Conservation (phyloP, 2,113 vertebrate species). For the Notiomystis cincta region DNA sequence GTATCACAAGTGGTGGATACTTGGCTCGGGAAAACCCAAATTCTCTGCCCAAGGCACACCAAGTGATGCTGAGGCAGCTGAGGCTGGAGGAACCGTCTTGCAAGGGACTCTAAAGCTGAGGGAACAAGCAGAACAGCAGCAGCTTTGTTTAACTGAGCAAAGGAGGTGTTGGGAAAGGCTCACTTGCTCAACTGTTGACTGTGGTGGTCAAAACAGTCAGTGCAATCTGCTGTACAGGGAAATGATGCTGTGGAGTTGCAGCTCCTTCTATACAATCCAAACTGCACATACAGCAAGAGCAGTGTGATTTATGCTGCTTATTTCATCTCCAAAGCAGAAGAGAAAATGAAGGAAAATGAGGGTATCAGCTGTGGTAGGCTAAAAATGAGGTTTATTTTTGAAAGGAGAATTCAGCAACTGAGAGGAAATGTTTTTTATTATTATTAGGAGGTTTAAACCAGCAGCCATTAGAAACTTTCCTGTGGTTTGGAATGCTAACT, state of each 20-base stretch:
- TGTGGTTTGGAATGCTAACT: neutral
- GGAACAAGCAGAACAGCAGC: neutral
- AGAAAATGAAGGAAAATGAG: neutral
- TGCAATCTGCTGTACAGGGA: neutral
- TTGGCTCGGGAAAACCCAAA: neutral
- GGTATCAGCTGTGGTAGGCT: neutral
- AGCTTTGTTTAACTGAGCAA: neutral
- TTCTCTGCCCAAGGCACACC: neutral
- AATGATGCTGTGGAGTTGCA: neutral
- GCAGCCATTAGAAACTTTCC: neutral
- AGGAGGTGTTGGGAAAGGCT: neutral
- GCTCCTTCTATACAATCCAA: neutral
- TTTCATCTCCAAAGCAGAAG: neutral
- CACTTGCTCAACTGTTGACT: neutral
- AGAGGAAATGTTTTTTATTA: neutral
- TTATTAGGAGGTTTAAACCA: neutral
- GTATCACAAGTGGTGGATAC: neutral
- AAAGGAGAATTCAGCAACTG: neutral
- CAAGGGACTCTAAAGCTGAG: neutral
- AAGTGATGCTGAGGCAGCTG: neutral
- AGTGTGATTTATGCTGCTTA: neutral
- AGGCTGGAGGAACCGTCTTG: neutral
- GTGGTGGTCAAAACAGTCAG: neutral
- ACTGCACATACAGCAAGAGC: neutral
- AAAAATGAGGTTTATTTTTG: neutral